Conservation (phyloP, 2,888 invertebrate species). For the Drosophila eohydei region DNA sequence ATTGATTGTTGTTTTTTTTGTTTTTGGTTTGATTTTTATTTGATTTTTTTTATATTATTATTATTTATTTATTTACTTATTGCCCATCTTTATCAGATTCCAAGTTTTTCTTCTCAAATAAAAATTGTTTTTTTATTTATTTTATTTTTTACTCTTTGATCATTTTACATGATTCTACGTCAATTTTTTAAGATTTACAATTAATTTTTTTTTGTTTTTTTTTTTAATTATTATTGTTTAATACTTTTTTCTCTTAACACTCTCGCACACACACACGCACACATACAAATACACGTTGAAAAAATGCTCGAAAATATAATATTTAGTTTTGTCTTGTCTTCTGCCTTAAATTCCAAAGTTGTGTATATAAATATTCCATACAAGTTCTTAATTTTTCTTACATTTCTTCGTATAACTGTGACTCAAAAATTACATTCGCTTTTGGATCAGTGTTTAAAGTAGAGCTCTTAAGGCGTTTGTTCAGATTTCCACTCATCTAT, state of each 20-base stretch:
- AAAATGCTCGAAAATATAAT: constrained; percentile 62
- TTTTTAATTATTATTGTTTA: constrained; percentile 41
- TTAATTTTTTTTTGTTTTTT: constrained; percentile 24
- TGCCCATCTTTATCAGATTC: constrained; percentile 26
- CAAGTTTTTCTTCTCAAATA: constrained; percentile 8
- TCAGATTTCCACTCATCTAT: constrained; percentile 40
- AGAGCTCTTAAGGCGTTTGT: constrained; percentile 55
- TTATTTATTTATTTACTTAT: constrained; percentile 10
- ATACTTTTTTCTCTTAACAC: constrained; percentile 39
- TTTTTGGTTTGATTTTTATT: constrained; percentile 25
- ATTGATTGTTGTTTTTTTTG: constrained; percentile 17
- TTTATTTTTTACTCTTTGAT: constrained; percentile 10
- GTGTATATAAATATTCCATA: constrained; percentile 51
- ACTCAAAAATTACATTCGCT: constrained; percentile 30
- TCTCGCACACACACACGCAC: constrained; percentile 24
- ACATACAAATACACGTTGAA: constrained; percentile 56
- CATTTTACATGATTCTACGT: constrained; percentile 8
- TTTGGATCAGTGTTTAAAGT: constrained; percentile 37
- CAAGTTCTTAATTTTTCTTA: constrained; percentile 18
- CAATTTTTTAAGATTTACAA: constrained; percentile 30
- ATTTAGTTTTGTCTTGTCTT: constrained; percentile 31
- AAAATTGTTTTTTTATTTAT: neutral
- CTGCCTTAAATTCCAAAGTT: constrained; percentile 39
- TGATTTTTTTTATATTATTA: constrained; percentile 11
- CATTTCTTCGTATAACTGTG: constrained; percentile 11